Conservation (phyloP, 1,140 invertebrate genomes). For the Bombus ignitus region DNA sequence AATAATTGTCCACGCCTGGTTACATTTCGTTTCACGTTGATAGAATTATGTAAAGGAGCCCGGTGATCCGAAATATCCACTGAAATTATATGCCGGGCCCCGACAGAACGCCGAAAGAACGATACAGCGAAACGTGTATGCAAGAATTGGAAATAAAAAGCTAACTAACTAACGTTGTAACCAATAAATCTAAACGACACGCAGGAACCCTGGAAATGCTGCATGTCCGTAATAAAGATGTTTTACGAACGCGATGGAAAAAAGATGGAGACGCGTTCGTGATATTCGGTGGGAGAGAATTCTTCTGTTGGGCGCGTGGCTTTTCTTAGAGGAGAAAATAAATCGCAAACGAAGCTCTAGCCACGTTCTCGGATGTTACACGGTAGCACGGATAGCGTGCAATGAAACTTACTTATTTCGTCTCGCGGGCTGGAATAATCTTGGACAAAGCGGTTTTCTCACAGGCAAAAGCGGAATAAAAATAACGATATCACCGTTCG, state of each 20-base stretch:
- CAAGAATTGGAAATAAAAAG: no score
- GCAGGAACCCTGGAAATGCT: neutral
- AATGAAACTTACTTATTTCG: conserved; percentile 8
- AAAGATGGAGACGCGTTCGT: neutral
- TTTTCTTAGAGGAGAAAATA: conserved; percentile 35
- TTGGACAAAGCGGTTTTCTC: neutral
- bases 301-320: neutral
- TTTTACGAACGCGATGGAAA: neutral
- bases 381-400: neutral
- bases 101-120: neutral
- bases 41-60: no score
- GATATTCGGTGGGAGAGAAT: neutral
- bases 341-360: conserved; percentile 36
- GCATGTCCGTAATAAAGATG: neutral
- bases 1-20: neutral
- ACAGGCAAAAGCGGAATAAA: neutral
- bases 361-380: neutral
- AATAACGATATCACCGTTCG: conserved; percentile 25
- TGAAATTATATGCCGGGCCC: fast-evolving
- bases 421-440: neutral
- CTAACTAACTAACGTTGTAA: neutral
- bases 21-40: no score
- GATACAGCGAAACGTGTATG: neutral
- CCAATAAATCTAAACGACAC: neutral
- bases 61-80: neutral